Conservation (phyloP, 2,888 invertebrate genomes). For the Horisme vitalbata region DNA sequence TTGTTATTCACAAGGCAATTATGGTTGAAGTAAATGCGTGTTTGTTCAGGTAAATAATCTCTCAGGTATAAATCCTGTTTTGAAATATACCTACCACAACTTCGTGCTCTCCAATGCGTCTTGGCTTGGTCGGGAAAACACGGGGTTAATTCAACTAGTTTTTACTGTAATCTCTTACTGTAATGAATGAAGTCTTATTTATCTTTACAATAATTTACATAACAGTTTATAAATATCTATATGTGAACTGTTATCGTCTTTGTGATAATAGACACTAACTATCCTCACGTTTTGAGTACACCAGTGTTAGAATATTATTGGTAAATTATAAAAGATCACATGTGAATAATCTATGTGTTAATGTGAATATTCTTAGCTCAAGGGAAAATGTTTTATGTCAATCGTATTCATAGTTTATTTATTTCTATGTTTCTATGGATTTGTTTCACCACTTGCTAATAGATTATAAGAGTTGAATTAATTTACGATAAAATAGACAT, state of each 20-base stretch:
- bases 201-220: constrained; percentile 1
- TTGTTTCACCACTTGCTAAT: neutral
- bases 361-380: neutral
- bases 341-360: neutral
- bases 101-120: neutral
- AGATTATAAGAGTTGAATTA: no score
- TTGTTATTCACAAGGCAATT: neutral
- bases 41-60: neutral
- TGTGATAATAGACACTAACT: constrained; percentile 4
- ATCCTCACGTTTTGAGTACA: neutral
- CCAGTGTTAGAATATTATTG: neutral
- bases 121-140: no score
- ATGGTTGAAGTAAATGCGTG: neutral
- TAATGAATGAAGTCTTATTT: no score
- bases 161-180: no score
- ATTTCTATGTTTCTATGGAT: neutral
- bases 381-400: neutral
- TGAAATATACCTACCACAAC: neutral
- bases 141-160: no score
- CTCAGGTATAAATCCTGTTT: neutral
- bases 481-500: no score
- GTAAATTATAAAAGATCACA: neutral
- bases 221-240: constrained; percentile 1
- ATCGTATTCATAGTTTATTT: neutral
- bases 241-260: constrained; percentile 1